Conservation (phyloP, 2,797 vertebrate species). For the Pseudochirops cupreus region DNA sequence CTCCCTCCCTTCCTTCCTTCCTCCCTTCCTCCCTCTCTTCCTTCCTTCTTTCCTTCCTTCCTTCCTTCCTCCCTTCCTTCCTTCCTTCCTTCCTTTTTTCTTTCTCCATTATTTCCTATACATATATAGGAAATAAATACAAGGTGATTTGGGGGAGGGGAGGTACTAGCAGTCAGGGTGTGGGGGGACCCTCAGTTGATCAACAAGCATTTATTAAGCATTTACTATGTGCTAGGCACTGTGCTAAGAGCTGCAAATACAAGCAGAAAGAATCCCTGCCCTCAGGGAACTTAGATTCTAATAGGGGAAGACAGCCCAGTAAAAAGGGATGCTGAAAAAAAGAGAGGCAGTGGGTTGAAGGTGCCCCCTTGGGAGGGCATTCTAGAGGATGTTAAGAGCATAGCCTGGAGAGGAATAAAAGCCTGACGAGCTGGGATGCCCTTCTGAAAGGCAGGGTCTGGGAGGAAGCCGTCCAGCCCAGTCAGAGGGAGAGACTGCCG, state of each 20-base stretch:
- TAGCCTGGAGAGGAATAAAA: background rate
- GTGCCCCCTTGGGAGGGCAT: background rate
- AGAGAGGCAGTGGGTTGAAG: background rate
- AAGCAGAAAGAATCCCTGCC: background rate
- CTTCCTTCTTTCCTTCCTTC: too few species aligned
- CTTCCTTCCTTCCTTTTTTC: too few species aligned
- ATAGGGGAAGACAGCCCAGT: background rate
- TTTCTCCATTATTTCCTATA: background rate
- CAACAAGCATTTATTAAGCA: too few species aligned
- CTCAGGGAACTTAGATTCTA: background rate
- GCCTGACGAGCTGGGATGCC: background rate
- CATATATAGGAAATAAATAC: background rate
- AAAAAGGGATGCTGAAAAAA: background rate
- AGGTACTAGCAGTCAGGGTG: background rate
- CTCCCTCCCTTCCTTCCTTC: too few species aligned
- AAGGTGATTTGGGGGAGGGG: background rate
- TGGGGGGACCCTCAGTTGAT: too few species aligned
- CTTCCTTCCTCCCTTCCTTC: too few species aligned
- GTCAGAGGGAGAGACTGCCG: background rate
- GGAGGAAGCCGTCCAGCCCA: background rate
- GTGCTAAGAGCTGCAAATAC: too few species aligned
- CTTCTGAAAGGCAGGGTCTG: too few species aligned
- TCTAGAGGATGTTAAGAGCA: too few species aligned
- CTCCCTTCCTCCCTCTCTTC: too few species aligned
- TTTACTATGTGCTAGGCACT: too few species aligned